Percentiles rank a stretch among this genome's conserved stretches.
Evolutionary conservation across 2,113 vertebrate species (phyloP).

Genomic region (Trochalopteron elliotii): DNA sequence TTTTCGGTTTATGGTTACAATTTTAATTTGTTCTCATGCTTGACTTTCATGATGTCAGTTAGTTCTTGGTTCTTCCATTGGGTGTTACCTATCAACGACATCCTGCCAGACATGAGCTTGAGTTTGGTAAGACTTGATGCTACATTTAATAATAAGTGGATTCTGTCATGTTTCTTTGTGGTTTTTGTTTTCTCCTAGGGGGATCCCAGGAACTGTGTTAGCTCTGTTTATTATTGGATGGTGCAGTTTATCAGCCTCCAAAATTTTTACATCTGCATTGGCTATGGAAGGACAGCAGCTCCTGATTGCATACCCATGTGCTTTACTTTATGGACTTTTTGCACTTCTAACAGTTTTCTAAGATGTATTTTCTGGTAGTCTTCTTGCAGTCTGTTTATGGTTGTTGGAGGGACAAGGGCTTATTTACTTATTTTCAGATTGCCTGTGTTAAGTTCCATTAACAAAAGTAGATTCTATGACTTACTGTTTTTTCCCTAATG

Average conservation of each 20-base stretch:
- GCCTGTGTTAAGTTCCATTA: conserved; percentile 20
- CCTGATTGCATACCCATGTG: conserved; percentile 87
- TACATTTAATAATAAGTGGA: background rate
- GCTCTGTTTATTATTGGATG: conserved; percentile 79
- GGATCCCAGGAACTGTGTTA: conserved; percentile 70
- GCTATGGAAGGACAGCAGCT: conserved; percentile 89
- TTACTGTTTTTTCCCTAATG: conserved; percentile 42
- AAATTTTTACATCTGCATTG: conserved; percentile 87
- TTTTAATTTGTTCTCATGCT: background rate
- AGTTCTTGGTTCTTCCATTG: background rate
- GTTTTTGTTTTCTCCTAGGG: conserved; percentile 68
- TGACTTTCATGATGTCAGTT: background rate
- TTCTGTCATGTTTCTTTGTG: background rate
- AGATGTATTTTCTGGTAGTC: conserved; percentile 5
- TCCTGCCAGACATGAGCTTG: background rate
- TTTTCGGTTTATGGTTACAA: background rate
- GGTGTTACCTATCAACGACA: background rate
- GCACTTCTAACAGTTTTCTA: conserved; percentile 87
- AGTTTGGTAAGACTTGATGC: background rate
- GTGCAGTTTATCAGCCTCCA: conserved; percentile 90
- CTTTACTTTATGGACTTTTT: conserved; percentile 87
- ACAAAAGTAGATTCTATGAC: conserved; percentile 18
- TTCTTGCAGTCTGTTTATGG: background rate
- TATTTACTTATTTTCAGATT: conserved; percentile 23
- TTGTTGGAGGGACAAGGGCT: background rate